These are phyloP conservation scores for Hypomecis punctinalis DNA, from an alignment of 2,888 invertebrate species.

Conservation along the genomic window DNA sequence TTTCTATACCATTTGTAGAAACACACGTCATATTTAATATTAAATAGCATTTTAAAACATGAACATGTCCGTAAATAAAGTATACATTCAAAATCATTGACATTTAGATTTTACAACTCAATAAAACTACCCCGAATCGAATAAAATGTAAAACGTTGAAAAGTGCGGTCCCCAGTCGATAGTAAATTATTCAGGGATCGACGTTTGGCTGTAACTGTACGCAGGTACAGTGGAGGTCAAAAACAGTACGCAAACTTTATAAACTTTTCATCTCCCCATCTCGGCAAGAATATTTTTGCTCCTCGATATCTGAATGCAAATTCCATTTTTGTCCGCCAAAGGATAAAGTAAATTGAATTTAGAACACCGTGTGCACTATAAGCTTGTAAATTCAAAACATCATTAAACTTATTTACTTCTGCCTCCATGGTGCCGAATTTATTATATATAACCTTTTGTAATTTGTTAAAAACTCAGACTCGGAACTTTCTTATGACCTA, in stretches of 20 bases:
- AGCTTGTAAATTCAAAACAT: too few relatives aligned
- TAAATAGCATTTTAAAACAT: not conserved
- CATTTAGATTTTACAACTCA: conserved; percentile 27
- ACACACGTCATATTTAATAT: too few relatives aligned
- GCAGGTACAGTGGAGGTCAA: not conserved
- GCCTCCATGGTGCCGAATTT: too few relatives aligned
- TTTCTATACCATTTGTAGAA: too few relatives aligned
- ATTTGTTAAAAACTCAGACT: too few relatives aligned
- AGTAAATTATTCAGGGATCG: conserved; percentile 44
- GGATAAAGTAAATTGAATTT: too few relatives aligned
- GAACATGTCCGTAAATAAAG: conserved; percentile 10
- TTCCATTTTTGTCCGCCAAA: too few relatives aligned
- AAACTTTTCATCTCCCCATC: not conserved
- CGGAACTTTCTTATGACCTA: too few relatives aligned
- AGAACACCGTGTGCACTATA: too few relatives aligned
- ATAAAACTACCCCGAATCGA: conserved; percentile 17
- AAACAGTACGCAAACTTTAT: conserved; percentile 15
- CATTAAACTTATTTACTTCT: too few relatives aligned
- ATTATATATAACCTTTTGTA: too few relatives aligned
- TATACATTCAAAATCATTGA: conserved; percentile 25
- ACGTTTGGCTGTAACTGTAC: conserved; percentile 33
- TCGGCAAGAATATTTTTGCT: not conserved
- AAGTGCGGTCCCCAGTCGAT: conserved; percentile 34
- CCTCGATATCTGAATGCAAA: too few relatives aligned
- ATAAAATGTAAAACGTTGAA: conserved; percentile 36